A percentile compares a stretch with the other conserved stretches of the same genome.
These are phyloP conservation scores for Thamnophis sirtalis DNA, from an alignment of 2,113 vertebrate genomes.

Conservation along the genomic window DNA sequence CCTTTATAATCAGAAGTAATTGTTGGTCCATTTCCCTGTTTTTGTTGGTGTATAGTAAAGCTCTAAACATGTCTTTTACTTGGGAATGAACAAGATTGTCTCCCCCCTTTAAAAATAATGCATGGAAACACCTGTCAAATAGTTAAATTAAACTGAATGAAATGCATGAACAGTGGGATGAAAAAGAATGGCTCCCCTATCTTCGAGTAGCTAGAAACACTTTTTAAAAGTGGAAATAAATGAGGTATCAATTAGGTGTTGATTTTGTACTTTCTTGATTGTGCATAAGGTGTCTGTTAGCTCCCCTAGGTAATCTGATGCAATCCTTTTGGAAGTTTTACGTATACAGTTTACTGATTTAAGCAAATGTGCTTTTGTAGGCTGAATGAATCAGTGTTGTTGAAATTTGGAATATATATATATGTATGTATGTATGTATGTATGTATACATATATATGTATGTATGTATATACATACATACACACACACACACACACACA, in stretches of 20 bases:
- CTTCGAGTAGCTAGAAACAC: constrained; percentile 59
- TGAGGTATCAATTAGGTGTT: constrained; percentile 62
- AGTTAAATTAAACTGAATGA: constrained; percentile 66
- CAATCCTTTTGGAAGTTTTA: constrained; percentile 54
- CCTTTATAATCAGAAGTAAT: constrained; percentile 14
- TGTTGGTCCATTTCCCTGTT: constrained; percentile 32
- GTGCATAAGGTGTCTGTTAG: constrained; percentile 54
- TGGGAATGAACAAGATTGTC: constrained; percentile 29
- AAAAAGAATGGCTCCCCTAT: constrained; percentile 60
- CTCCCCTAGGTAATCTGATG: constrained; percentile 55
- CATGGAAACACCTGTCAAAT: constrained; percentile 72
- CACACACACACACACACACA: too few species aligned
- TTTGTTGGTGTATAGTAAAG: constrained; percentile 34
- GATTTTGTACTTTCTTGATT: constrained; percentile 64
- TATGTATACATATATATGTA: too few species aligned
- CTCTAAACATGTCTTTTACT: constrained; percentile 51
- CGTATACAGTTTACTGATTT: constrained; percentile 53
- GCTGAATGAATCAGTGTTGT: background rate
- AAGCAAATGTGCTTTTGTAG: background rate
- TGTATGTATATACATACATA: too few species aligned
- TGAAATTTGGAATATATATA: constrained; percentile 12
- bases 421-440: too few species aligned
- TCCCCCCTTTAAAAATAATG: constrained; percentile 58
- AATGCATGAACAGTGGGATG: constrained; percentile 56
- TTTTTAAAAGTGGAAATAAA: constrained; percentile 49